A percentile compares a stretch with the other conserved stretches of the same genome.
phyloP scores from a whole-genome alignment of 1,140 invertebrate species.

The Ctenoplectra terminalis region DNA sequence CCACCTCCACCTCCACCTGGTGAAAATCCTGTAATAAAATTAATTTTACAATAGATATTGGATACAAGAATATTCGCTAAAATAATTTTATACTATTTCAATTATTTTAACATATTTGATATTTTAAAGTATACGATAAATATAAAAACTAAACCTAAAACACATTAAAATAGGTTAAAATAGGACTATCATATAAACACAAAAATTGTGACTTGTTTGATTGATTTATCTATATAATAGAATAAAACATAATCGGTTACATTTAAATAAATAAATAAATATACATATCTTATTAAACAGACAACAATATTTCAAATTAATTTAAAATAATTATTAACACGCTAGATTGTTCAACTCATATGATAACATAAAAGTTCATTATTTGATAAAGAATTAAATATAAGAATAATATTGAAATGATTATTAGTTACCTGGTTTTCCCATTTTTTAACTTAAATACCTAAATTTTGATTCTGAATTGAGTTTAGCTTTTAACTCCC shows the following conservation, averaged over 20 bases:
- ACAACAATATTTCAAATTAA: not conserved
- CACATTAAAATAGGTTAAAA: slow-evolving; percentile 5
- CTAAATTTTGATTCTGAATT: not conserved
- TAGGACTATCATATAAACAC: not conserved
- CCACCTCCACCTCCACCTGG: slow-evolving; percentile 69
- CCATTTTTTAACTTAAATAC: slow-evolving; percentile 28
- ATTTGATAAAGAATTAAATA: not conserved
- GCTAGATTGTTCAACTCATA: not conserved
- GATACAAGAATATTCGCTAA: not conserved
- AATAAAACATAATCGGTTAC: slow-evolving; percentile 1
- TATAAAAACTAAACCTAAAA: not conserved
- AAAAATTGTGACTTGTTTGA: not conserved
- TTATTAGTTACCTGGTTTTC: slow-evolving; percentile 53
- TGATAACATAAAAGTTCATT: not conserved
- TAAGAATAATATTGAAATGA: not conserved
- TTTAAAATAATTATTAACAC: not conserved
- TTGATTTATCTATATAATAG: not conserved
- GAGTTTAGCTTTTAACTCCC: not conserved
- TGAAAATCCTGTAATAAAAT: slow-evolving; percentile 77
- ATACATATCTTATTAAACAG: not conserved
- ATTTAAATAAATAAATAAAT: not conserved
- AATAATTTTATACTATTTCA: not conserved
- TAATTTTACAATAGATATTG: slow-evolving; percentile 10
- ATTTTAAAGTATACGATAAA: not conserved
- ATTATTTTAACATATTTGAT: not conserved